These are phyloP conservation scores for Nesometra sesokonis DNA, from an alignment of 35 echinoderm and acorn worm genomes.

Conservation along the genomic window DNA sequence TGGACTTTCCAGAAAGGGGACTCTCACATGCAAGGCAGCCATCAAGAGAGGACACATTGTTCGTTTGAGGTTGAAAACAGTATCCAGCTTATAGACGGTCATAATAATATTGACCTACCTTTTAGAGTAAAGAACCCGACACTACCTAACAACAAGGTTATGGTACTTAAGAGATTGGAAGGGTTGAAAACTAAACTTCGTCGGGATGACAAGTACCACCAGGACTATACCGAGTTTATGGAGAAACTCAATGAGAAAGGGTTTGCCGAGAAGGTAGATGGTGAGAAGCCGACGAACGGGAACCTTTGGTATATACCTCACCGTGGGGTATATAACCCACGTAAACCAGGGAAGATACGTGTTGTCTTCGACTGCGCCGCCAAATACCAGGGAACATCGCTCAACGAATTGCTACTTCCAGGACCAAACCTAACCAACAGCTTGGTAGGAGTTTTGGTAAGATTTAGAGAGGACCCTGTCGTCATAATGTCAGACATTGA, in stretches of 20 bases:
- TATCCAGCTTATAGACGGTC: not conserved
- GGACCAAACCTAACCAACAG: not conserved
- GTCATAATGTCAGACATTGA: not conserved
- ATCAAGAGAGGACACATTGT: not conserved
- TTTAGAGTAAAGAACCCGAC: not conserved
- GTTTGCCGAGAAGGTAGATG: not conserved
- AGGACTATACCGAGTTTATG: not conserved
- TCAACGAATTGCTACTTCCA: not conserved
- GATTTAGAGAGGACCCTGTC: not conserved
- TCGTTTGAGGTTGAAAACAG: not conserved
- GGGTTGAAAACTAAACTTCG: not conserved
- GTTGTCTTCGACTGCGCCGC: constrained; percentile 1
- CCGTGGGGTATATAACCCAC: constrained; percentile 2
- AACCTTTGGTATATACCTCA: not conserved
- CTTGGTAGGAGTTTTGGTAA: not conserved
- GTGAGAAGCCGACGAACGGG: not conserved
- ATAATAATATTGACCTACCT: not conserved
- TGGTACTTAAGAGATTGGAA: not conserved
- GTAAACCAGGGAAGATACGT: not conserved
- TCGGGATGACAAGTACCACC: not conserved
- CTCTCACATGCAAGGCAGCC: not conserved
- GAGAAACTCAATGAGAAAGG: not conserved
- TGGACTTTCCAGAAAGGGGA: not conserved
- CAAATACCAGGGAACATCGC: not conserved
- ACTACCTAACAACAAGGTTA: not conserved